A percentile compares a stretch with the other conserved stretches of the same genome.
phyloP scores from a whole-genome alignment of 2,113 vertebrate genomes.

The Corydoras sp. region DNA sequence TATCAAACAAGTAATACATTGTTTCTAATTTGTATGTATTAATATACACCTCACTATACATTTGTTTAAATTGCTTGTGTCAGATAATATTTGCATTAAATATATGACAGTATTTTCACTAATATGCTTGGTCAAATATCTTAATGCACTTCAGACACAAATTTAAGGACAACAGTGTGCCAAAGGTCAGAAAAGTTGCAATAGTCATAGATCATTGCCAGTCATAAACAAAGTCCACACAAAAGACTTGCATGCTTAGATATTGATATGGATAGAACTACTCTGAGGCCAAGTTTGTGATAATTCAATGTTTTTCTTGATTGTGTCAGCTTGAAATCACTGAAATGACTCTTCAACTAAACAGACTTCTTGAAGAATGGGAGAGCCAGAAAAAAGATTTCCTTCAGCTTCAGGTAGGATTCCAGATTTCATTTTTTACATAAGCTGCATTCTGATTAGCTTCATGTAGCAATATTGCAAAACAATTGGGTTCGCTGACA shows the following conservation, averaged over 20 bases:
- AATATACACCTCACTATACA: no score
- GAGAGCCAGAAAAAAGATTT: conserved; percentile 76
- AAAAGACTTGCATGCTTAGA: conserved; percentile 24
- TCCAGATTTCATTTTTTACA: background rate
- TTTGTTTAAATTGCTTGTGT: no score
- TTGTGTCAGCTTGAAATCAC: background rate
- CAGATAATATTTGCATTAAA: no score
- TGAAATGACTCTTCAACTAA: conserved; percentile 48
- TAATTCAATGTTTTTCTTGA: background rate
- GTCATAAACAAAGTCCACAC: conserved; percentile 52
- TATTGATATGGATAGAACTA: background rate
- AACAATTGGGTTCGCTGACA: no score
- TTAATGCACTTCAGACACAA: no score
- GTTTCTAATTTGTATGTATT: no score
- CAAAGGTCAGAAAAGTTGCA: conserved; percentile 38
- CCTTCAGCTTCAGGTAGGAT: conserved; percentile 77
- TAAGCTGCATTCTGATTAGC: no score
- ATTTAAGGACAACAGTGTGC: conserved; percentile 11
- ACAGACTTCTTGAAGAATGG: conserved; percentile 73
- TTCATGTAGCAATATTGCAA: no score
- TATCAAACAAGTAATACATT: no score
- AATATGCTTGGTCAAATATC: no score
- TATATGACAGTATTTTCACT: no score
- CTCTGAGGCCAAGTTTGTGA: background rate
- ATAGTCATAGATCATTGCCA: conserved; percentile 58